Percentiles rank a stretch among this genome's conserved stretches.
Conservation (phyloP, 1,140 invertebrate genomes). For the Luehdorfia chinensis region DNA sequence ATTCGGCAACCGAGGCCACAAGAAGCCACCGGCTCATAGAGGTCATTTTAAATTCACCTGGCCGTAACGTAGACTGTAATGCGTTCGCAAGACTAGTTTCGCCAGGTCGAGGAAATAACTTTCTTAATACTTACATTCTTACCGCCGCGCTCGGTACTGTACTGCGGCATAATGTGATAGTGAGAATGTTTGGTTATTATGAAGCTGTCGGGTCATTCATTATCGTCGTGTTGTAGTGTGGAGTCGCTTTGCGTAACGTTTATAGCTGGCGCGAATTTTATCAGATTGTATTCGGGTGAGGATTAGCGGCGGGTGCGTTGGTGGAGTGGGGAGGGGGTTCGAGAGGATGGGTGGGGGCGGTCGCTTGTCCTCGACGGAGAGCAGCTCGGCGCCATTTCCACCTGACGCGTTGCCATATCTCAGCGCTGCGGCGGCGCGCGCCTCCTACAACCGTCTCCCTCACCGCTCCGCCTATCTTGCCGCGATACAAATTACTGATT, state of each 20-base stretch:
- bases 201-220: conserved; percentile 68
- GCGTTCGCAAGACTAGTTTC: conserved; percentile 73
- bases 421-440: conserved; percentile 57
- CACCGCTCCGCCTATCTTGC: conserved; percentile 61
- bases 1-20: conserved; percentile 66
- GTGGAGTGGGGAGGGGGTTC: conserved; percentile 36
- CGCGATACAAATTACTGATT: conserved; percentile 67
- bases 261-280: conserved; percentile 75
- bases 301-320: conserved; percentile 59
- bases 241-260: conserved; percentile 73
- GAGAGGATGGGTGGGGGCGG: conserved; percentile 62
- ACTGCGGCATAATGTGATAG: conserved; percentile 46
- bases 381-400: conserved; percentile 72
- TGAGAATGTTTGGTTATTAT: conserved; percentile 57
- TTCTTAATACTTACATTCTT: conserved; percentile 71
- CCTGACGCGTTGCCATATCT: conserved; percentile 75
- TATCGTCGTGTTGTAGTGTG: conserved; percentile 64
- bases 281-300: conserved; percentile 73
- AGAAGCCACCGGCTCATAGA: conserved; percentile 72
- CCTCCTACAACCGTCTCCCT: conserved; percentile 60
- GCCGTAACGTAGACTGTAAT: conserved; percentile 71
- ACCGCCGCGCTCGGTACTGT: conserved; percentile 44
- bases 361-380: conserved; percentile 77
- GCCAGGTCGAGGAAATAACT: conserved; percentile 75
- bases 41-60: conserved; percentile 76